These are phyloP conservation scores for Antigone vipio DNA, from an alignment of 2,113 vertebrate species.

Conservation along the genomic window DNA sequence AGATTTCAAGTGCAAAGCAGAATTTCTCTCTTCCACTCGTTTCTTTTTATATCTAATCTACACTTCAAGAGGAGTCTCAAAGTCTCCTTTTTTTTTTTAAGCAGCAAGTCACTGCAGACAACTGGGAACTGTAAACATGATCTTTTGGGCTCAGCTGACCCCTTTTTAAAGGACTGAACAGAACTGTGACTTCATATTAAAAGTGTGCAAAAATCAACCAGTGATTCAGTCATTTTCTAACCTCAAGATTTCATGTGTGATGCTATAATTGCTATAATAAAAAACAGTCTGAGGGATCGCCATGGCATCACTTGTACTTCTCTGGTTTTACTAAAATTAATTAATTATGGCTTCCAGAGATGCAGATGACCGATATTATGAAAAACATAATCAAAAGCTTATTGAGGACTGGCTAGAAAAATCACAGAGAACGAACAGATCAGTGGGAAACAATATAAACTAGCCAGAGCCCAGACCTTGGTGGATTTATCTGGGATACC, in stretches of 20 bases:
- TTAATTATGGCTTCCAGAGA: not conserved
- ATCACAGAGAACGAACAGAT: not conserved
- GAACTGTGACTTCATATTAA: not conserved
- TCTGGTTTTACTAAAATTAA: not conserved
- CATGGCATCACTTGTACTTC: not conserved
- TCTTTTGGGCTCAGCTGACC: not conserved
- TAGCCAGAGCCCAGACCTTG: not conserved
- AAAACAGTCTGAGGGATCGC: not conserved
- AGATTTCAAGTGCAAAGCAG: not conserved
- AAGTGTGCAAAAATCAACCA: not conserved
- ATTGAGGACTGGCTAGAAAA: not conserved
- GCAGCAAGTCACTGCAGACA: not conserved
- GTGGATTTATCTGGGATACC: not conserved
- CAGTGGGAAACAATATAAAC: not conserved
- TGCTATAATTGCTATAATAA: not conserved
- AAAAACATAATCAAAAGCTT: not conserved
- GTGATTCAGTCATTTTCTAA: not conserved
- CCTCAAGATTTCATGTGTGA: not conserved
- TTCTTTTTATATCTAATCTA: slow-evolving; percentile 35
- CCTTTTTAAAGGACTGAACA: not conserved
- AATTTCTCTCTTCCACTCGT: not conserved
- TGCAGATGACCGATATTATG: not conserved
- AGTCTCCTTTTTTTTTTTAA: not conserved
- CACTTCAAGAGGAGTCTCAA: not conserved
- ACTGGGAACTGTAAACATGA: not conserved